Evolutionary conservation across 2,113 vertebrate genomes (phyloP).

Genomic region (Cepphus grylle): DNA sequence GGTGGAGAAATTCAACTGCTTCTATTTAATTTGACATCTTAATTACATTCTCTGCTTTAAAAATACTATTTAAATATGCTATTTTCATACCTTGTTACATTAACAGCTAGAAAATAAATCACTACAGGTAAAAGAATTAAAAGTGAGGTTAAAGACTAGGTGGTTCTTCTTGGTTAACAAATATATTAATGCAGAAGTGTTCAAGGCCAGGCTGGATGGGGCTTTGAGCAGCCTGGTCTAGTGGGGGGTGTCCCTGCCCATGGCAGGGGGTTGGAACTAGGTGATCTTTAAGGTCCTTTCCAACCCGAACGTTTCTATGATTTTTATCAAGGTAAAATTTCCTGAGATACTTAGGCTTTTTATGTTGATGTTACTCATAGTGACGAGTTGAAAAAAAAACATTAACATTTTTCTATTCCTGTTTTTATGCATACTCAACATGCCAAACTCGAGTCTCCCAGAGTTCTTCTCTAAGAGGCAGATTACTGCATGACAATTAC

Average conservation of each 20-base stretch:
- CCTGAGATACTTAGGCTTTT: background rate
- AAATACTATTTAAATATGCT: background rate
- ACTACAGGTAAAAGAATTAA: background rate
- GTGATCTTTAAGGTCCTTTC: background rate
- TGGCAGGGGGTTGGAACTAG: background rate
- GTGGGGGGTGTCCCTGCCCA: background rate
- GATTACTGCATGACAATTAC: background rate
- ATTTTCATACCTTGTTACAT: background rate
- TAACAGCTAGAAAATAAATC: background rate
- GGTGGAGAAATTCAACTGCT: background rate
- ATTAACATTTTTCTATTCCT: background rate
- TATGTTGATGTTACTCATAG: background rate
- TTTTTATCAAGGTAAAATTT: background rate
- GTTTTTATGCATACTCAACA: background rate
- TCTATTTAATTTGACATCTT: background rate
- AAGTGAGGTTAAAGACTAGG: background rate
- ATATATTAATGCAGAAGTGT: background rate
- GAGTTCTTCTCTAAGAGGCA: background rate
- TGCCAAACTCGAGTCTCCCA: background rate
- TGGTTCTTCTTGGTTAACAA: background rate
- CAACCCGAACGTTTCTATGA: background rate
- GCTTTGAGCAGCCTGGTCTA: background rate
- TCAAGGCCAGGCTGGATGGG: background rate
- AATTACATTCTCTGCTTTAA: background rate
- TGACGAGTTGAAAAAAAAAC: background rate